These are phyloP conservation scores for Zaprionus kolodkinae DNA, from an alignment of 1,140 invertebrate genomes.

Conservation along the genomic window DNA sequence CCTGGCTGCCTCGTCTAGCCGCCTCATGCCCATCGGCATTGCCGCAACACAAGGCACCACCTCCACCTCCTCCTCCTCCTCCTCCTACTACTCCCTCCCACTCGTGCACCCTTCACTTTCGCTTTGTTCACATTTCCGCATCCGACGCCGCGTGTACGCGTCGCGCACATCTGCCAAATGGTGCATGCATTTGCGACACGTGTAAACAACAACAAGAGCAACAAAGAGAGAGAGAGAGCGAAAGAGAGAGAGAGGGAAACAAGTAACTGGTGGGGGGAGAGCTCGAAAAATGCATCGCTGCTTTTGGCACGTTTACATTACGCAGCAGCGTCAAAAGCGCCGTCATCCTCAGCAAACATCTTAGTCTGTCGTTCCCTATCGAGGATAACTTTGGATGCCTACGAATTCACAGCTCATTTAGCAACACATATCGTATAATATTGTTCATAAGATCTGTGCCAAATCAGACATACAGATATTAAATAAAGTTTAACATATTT, in stretches of 20 bases:
- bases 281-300: conserved; percentile 1
- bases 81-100: neutral
- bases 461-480: too few relatives aligned
- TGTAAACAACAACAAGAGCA: conserved; percentile 32
- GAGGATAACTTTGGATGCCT: neutral
- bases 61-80: neutral
- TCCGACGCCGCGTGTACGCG: conserved; percentile 37
- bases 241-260: neutral
- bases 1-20: conserved; percentile 45
- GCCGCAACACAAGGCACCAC: conserved; percentile 11
- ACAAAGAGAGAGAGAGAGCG: neutral
- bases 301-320: neutral
- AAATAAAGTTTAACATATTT: too few relatives aligned
- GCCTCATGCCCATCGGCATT: conserved; percentile 40
- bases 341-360: neutral
- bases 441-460: too few relatives aligned
- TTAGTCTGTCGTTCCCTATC: neutral
- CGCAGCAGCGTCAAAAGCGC: neutral
- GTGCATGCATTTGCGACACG: conserved; percentile 53
- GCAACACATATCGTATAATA: neutral
- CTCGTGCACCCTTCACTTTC: conserved; percentile 73
- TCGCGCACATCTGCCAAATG: conserved; percentile 47
- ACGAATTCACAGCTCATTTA: neutral
- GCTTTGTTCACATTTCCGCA: conserved; percentile 79
- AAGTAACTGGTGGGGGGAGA: neutral